A percentile compares a stretch with the other conserved stretches of the same genome.
Evolutionary conservation across 2,797 vertebrate genomes (phyloP).

Genomic region (Sciurus vulgaris): DNA sequence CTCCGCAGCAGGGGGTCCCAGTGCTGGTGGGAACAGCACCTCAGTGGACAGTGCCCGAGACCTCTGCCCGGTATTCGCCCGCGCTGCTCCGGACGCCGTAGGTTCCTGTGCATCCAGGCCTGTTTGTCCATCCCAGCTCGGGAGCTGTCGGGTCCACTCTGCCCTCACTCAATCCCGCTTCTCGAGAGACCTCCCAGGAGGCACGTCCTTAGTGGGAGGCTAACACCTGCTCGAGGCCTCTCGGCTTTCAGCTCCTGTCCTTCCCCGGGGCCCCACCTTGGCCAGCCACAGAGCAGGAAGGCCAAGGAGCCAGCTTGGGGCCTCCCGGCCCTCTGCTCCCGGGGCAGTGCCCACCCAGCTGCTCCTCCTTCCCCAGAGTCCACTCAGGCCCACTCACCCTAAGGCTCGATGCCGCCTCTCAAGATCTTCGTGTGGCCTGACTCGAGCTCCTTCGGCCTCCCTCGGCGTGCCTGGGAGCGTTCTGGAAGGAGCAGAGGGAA

Average conservation of each 20-base stretch:
- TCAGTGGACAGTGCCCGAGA: neutral
- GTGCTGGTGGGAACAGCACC: too few relatives aligned
- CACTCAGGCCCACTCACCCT: too few relatives aligned
- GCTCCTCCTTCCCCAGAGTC: neutral
- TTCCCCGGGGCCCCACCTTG: neutral
- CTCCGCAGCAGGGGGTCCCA: too few relatives aligned
- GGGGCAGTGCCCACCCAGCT: neutral
- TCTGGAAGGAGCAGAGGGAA: neutral
- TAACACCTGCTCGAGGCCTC: neutral
- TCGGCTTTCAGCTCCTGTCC: neutral
- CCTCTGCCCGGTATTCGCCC: neutral
- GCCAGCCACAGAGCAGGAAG: neutral
- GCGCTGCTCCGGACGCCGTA: neutral
- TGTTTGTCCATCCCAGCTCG: neutral
- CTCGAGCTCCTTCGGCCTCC: neutral
- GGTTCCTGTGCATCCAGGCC: neutral
- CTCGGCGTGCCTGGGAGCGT: neutral
- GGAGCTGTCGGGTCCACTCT: neutral
- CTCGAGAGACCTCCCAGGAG: neutral
- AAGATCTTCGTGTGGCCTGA: too few relatives aligned
- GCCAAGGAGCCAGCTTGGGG: neutral
- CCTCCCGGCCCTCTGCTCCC: accelerated
- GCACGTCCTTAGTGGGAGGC: neutral
- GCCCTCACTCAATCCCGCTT: neutral
- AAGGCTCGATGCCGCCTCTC: too few relatives aligned